These are phyloP conservation scores for Meandrusa payeni DNA, from an alignment of 2,888 invertebrate genomes.

Conservation along the genomic window DNA sequence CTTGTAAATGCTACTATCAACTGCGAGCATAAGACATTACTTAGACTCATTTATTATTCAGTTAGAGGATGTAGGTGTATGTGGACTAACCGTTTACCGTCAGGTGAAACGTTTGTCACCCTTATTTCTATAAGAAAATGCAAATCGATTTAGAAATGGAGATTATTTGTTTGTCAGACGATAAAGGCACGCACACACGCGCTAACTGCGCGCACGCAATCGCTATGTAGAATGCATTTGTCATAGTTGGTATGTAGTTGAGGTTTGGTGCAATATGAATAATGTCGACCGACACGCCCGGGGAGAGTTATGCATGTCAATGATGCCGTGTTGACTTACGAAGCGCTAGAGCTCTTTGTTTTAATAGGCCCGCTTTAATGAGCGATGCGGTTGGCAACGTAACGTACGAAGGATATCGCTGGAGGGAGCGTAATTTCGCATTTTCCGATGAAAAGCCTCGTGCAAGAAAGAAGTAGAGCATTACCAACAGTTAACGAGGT, in stretches of 20 bases:
- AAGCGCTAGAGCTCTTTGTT: slow-evolving; percentile 28
- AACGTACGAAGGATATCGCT: slow-evolving; percentile 18
- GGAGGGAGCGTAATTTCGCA: slow-evolving; percentile 16
- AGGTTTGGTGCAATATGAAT: slow-evolving; percentile 48
- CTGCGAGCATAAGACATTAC: too few species aligned
- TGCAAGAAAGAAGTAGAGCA: background rate
- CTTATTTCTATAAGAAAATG: background rate
- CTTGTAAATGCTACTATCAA: too few species aligned
- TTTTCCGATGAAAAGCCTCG: slow-evolving; percentile 12
- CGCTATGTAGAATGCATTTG: slow-evolving; percentile 37
- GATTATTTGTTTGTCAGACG: slow-evolving; percentile 16
- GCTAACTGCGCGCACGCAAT: slow-evolving; percentile 26
- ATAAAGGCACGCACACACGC: slow-evolving; percentile 17
- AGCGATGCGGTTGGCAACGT: slow-evolving; percentile 17
- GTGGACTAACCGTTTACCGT: too few species aligned
- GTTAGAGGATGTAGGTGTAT: too few species aligned
- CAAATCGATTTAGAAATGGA: slow-evolving; percentile 10
- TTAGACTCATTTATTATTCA: too few species aligned
- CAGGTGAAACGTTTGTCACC: too few species aligned
- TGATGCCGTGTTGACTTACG: slow-evolving; percentile 33
- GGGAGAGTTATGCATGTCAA: slow-evolving; percentile 57
- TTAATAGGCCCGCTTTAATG: slow-evolving; percentile 26
- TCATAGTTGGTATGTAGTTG: slow-evolving; percentile 47
- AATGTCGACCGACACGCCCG: slow-evolving; percentile 46
- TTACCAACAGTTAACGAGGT: background rate